A percentile compares a stretch with the other conserved stretches of the same genome.
Conservation (phyloP, 2,797 vertebrate genomes). For the Alouatta caraya region DNA sequence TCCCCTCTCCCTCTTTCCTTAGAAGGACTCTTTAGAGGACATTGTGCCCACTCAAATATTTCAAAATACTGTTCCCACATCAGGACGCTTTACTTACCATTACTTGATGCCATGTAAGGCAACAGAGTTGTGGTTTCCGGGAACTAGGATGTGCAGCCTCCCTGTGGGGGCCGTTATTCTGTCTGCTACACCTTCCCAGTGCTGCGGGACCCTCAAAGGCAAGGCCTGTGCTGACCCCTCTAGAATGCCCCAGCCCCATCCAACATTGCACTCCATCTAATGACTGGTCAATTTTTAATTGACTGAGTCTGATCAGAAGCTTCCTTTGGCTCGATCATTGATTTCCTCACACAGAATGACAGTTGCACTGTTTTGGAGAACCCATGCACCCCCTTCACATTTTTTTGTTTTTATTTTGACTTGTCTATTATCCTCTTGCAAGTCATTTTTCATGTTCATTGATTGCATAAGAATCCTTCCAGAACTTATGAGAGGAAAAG, state of each 20-base stretch:
- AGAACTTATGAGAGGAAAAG: not conserved
- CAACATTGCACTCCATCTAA: fast-evolving
- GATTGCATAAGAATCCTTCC: not conserved
- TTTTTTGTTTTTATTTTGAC: not conserved
- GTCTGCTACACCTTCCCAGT: fast-evolving
- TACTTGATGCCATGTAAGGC: fast-evolving
- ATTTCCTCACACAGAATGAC: not conserved
- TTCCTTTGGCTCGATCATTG: not conserved
- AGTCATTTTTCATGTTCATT: not conserved
- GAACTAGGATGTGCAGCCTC: not conserved
- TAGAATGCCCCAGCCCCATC: too few relatives aligned
- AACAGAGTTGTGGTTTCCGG: not conserved
- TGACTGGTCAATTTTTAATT: fast-evolving
- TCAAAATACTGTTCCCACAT: not conserved
- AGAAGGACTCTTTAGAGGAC: not conserved
- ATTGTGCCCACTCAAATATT: not conserved
- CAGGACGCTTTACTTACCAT: not conserved
- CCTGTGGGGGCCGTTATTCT: too few relatives aligned
- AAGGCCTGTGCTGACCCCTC: not conserved
- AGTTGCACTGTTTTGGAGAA: fast-evolving
- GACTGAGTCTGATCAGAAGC: too few relatives aligned
- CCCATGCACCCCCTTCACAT: fast-evolving
- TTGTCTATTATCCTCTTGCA: not conserved
- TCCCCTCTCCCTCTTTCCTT: not conserved
- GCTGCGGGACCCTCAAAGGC: not conserved